Evolutionary conservation across 1,140 invertebrate species (phyloP), one percentile per base, ranked within the genome.

Genomic region (Eufriesea mexicana): DNA sequence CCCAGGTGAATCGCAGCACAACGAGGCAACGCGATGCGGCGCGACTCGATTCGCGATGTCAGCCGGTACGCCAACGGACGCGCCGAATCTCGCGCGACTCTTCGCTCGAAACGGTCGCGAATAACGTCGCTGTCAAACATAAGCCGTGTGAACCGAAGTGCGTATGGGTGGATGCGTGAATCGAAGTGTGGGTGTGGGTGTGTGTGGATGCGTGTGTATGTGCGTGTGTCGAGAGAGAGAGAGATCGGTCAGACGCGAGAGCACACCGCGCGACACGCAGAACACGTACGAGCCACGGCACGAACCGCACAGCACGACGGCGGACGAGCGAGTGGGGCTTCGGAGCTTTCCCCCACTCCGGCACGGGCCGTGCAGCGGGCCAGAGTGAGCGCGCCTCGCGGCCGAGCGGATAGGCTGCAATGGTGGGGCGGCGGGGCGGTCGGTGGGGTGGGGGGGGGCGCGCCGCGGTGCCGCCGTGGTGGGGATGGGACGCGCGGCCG

Each of bases 241-340:
- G 35, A 35, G 35, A 35, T 35, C 45, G 67, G 62, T 49, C 49
- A 64, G 1, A 71, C 51, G 64, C 45, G 62, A 55, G 55, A 85
- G 74, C 85, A 83, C 85, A 74, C 82, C 84, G 85, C 83, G 82
- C 57, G 57, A 84, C 86, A 61, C 80, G 72, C 73, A 76, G 72
- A 73, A 64, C 74, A 47, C 73, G 61, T 78, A 71, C 54, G 55
- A 87, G 57, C 80, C 45, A 54, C 86, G 82, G 70, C 85, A 54
- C 86, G 90, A 89, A 87, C 90, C 91, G 92, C 91, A 92, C 93
- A 86, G 87, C 92, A 91, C 93, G 90, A 89, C 90, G 92, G 93
- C 91, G 90, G 92, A 90, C 94, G 92, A 93, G 92, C 93, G 92
- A 94, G 90, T 94, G 94, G 89, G 89, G 89, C 90, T 91, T 86